Evolutionary conservation across 2,888 invertebrate genomes (phyloP).

Genomic region (Agrenia bidenticulata): DNA sequence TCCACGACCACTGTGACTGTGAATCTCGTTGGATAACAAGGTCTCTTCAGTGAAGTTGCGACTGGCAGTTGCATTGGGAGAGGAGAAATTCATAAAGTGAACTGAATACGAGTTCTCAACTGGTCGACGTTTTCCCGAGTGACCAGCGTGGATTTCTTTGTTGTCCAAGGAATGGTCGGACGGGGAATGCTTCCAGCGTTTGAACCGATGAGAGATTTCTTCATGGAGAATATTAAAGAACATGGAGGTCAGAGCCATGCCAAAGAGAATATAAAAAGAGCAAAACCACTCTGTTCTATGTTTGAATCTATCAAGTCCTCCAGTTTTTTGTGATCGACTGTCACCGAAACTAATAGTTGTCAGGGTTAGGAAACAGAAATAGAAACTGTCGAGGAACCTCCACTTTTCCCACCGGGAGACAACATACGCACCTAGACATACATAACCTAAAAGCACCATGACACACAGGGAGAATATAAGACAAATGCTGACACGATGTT

Average conservation of each 20-base stretch:
- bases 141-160: conserved; percentile 36
- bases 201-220: conserved; percentile 79
- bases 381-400: conserved; percentile 61
- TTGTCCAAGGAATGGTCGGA: conserved; percentile 33
- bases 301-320: conserved; percentile 50
- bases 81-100: conserved; percentile 53
- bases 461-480: conserved; percentile 88
- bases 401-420: conserved; percentile 62
- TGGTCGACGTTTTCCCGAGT: conserved; percentile 46
- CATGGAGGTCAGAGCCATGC: conserved; percentile 85
- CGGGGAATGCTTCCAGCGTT: conserved; percentile 57
- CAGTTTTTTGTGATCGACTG: conserved; percentile 51
- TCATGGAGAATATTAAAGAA: conserved; percentile 87
- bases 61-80: conserved; percentile 44
- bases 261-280: conserved; percentile 81
- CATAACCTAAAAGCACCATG: conserved; percentile 82
- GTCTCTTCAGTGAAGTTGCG: conserved; percentile 52
- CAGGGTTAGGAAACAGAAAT: conserved; percentile 59
- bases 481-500: conserved; percentile 74
- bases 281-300: conserved; percentile 81
- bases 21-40: conserved; percentile 51
- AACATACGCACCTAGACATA: conserved; percentile 62
- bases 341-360: conserved; percentile 79
- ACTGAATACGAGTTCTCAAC: conserved; percentile 53
- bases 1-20: conserved; percentile 39